These are phyloP conservation scores for Galleria mellonella DNA, from an alignment of 1,140 invertebrate genomes.

Conservation along the genomic window DNA sequence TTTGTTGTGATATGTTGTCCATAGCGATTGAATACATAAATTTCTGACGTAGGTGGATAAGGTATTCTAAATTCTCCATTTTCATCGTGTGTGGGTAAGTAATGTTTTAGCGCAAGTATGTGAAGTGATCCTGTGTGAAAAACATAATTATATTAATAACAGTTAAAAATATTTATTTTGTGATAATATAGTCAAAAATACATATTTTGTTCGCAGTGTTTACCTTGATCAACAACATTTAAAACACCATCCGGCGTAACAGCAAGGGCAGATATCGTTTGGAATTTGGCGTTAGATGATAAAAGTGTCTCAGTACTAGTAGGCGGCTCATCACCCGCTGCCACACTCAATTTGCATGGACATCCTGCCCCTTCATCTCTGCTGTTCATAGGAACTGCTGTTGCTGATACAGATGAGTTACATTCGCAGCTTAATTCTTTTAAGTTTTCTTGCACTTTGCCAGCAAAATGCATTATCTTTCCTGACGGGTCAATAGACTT, in stretches of 20 bases:
- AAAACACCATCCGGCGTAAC: conserved; percentile 95
- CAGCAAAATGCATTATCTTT: conserved; percentile 88
- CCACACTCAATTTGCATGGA: conserved; percentile 71
- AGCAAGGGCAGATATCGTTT: conserved; percentile 92
- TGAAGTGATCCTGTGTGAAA: conserved; percentile 81
- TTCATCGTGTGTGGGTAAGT: conserved; percentile 90
- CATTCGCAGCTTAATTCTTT: conserved; percentile 76
- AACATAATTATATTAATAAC: not conserved
- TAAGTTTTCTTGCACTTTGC: conserved; percentile 80
- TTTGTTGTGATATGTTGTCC: conserved; percentile 96
- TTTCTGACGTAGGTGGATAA: conserved; percentile 91
- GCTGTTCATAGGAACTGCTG: conserved; percentile 60
- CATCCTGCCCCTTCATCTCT: conserved; percentile 71
- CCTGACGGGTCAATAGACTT: conserved; percentile 88
- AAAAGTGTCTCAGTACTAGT: conserved; percentile 88
- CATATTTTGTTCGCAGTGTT: too few relatives aligned
- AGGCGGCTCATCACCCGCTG: conserved; percentile 78
- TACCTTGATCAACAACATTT: conserved; percentile 95
- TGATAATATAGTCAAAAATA: too few relatives aligned
- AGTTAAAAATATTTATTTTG: not conserved
- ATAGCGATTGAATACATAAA: conserved; percentile 95
- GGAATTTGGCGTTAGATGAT: conserved; percentile 92
- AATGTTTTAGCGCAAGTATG: conserved; percentile 92
- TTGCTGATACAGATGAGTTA: conserved; percentile 74
- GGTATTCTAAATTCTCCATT: conserved; percentile 95